A percentile compares a stretch with the other conserved stretches of the same genome.
phyloP scores from a whole-genome alignment of 1,140 invertebrate species.

The Limonius californicus region DNA sequence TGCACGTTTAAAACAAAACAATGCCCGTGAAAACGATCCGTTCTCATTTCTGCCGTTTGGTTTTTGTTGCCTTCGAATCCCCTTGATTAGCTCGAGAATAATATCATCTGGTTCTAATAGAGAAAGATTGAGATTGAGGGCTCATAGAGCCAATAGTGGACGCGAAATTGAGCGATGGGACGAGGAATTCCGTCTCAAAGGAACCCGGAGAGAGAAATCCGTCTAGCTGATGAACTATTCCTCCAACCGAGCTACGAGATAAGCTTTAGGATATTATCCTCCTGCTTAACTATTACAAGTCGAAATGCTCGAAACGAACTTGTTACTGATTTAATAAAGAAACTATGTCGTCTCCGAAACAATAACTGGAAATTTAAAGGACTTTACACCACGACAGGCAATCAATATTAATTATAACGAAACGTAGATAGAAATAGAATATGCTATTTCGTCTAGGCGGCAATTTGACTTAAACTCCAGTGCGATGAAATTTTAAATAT shows the following conservation, averaged over 20 bases:
- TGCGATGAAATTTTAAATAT: too few relatives aligned
- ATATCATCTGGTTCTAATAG: conserved; percentile 5
- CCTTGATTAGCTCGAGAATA: conserved; percentile 1
- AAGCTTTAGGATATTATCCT: background rate
- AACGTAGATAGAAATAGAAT: too few relatives aligned
- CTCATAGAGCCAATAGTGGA: background rate
- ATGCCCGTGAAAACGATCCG: background rate
- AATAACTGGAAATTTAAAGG: too few relatives aligned
- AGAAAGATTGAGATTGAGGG: conserved; percentile 10
- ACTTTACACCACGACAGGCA: too few relatives aligned
- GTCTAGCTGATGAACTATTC: background rate
- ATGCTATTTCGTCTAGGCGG: too few relatives aligned
- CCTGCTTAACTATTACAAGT: background rate
- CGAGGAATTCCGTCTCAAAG: background rate
- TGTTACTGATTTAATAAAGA: too few relatives aligned
- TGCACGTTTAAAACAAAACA: conserved; percentile 2
- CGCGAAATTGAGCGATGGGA: background rate
- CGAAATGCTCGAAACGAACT: background rate
- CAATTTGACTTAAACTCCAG: too few relatives aligned
- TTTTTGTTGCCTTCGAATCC: background rate
- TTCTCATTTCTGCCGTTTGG: background rate
- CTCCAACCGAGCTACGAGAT: background rate
- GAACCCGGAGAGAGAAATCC: background rate
- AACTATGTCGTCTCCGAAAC: too few relatives aligned
- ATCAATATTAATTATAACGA: too few relatives aligned